phyloP scores from a whole-genome alignment of 2,113 vertebrate genomes.

The Potamarius usumacintae region DNA sequence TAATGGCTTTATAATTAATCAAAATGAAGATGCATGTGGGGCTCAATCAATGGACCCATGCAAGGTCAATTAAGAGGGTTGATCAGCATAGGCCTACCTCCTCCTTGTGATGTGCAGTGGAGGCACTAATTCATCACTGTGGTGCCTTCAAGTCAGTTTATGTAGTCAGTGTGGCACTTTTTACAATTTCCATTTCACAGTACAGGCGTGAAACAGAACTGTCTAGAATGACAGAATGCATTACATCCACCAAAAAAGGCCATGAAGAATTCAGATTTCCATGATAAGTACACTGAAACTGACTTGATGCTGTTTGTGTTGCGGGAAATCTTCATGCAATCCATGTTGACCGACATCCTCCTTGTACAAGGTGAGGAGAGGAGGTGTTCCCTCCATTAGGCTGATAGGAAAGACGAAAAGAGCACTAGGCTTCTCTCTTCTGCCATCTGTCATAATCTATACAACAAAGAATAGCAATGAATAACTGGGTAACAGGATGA shows the following conservation, averaged over 20 bases:
- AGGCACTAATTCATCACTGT: background rate
- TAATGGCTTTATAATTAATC: slow-evolving; percentile 99
- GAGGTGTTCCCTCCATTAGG: slow-evolving; percentile 87
- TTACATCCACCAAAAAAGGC: background rate
- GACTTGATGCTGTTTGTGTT: slow-evolving; percentile 72
- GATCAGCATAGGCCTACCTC: slow-evolving; percentile 43
- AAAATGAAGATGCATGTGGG: slow-evolving; percentile 94
- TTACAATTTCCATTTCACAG: slow-evolving; percentile 4
- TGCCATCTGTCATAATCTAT: slow-evolving; percentile 88
- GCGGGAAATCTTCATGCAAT: slow-evolving; percentile 75
- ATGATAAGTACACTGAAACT: background rate
- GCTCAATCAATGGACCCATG: slow-evolving; percentile 90
- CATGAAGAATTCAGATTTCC: background rate
- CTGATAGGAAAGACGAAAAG: slow-evolving; percentile 80
- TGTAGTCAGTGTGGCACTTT: background rate
- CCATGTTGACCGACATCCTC: slow-evolving; percentile 82
- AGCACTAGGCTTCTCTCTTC: slow-evolving; percentile 74
- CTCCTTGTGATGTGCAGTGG: slow-evolving; percentile 35
- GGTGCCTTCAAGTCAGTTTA: slow-evolving; percentile 12
- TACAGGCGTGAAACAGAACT: background rate
- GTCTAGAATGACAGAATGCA: slow-evolving; percentile 19
- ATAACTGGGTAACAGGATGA: slow-evolving; percentile 48
- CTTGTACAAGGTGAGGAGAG: slow-evolving; percentile 81
- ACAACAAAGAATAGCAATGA: slow-evolving; percentile 82
- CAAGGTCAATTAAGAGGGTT: slow-evolving; percentile 94